Base-by-base conservation (phyloP, 2,113 vertebrate genomes). In the Mohoua ochrocephala region DNA sequence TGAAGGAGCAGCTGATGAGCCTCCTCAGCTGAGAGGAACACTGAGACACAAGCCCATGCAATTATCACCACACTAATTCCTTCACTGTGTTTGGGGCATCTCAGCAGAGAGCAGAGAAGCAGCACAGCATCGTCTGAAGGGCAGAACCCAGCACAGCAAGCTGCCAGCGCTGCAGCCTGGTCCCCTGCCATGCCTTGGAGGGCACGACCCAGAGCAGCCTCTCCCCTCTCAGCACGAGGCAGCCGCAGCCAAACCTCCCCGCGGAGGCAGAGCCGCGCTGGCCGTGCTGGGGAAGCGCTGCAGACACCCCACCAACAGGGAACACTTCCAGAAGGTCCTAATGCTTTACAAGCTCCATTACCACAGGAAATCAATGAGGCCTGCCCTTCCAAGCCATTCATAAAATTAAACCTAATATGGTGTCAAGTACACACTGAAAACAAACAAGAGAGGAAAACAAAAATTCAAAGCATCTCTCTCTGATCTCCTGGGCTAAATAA, bases 181-280 rank as follows among this genome's bases (percentile, higher is more conserved):
- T 57, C 4, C 80, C 75, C 56, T 68, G 67, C 57, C 84, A 13
- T 16, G 57, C 49, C 74, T 50, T 21, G 53, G 57, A 17, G 61
- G 42, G 33, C 83, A 68, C 0, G 2, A 20, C n/a, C 4, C 33
- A n/a, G 67, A 79, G 86, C 80, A 64, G 44, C 68, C 27, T 9
- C 76, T 31, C 67, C 15, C 23, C 42, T 16, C 42, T 13, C n/a
- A 28, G 52, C 56, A 15, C 11, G 6, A 27, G 0, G 3, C 67
- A 10, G 30, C 11, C 4, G 22, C 22, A 47, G 59, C 50, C 70
- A 6, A 26, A 13, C 21, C 27, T 41, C 35, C 52, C 87, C 0
- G 0, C 1, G 0, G 45, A 41, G 71, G 24, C 52, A 45, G 19
- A 50, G 87, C 44, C 6, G 6, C 0, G 30, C 37, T 8, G 13